These are phyloP conservation scores for Amphipoea lucens DNA, from an alignment of 2,888 invertebrate genomes.

Conservation along the genomic window DNA sequence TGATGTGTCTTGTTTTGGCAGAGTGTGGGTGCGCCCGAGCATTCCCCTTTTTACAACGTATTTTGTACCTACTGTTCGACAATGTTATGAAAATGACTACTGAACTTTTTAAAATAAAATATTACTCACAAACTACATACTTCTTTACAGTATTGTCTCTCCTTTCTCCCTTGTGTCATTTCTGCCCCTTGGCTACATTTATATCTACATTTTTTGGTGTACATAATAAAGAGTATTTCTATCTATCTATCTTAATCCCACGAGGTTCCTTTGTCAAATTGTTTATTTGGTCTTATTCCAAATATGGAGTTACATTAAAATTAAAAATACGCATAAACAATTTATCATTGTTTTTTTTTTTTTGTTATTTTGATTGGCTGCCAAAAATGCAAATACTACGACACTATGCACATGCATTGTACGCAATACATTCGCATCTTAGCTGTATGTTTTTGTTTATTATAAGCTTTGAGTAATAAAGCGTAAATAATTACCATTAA, in stretches of 20 bases:
- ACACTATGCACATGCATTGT: constrained; percentile 30
- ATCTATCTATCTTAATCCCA: neutral
- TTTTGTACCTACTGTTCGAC: constrained; percentile 1
- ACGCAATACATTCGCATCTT: constrained; percentile 14
- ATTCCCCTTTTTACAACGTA: constrained; percentile 64
- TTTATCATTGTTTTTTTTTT: neutral
- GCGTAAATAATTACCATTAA: constrained; percentile 42
- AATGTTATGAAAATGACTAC: neutral
- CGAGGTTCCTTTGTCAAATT: neutral
- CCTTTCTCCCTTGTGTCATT: neutral
- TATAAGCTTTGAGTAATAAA: constrained; percentile 23
- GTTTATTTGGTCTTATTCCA: too few species aligned
- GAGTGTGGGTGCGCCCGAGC: constrained; percentile 61
- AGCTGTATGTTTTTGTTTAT: constrained; percentile 26
- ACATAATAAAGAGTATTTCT: neutral
- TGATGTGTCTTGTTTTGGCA: constrained; percentile 49
- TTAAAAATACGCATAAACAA: constrained; percentile 1
- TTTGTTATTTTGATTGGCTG: constrained; percentile 28
- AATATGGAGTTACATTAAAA: neutral
- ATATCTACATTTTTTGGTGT: neutral
- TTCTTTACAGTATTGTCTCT: neutral
- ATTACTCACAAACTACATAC: neutral
- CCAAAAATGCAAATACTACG: constrained; percentile 42
- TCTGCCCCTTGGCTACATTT: neutral
- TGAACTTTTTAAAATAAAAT: neutral